phyloP scores from a whole-genome alignment of 2,888 invertebrate genomes.

The Drosophila robusta region DNA sequence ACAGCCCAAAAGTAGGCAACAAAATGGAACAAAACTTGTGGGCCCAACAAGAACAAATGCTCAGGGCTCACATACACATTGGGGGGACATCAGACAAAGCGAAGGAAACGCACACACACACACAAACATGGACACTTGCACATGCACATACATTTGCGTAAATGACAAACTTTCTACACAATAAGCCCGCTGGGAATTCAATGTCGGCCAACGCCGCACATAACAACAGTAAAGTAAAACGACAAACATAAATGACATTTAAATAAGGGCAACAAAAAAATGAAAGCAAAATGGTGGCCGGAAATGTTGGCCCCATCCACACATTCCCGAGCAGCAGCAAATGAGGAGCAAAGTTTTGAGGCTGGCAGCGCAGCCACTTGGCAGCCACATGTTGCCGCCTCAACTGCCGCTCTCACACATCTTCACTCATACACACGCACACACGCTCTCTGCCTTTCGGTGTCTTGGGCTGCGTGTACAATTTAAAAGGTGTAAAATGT shows the following conservation, averaged over 20 bases:
- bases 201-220: conserved; percentile 19
- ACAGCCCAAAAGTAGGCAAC: conserved; percentile 32
- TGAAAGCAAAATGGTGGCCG: conserved; percentile 29
- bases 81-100: background rate
- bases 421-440: background rate
- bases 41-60: background rate
- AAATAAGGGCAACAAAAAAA: conserved; percentile 47
- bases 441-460: background rate
- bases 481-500: conserved; percentile 72
- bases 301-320: conserved; percentile 46
- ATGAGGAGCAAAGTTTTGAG: conserved; percentile 28
- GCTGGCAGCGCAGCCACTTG: conserved; percentile 36
- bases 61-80: background rate
- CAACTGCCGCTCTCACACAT: conserved; percentile 10
- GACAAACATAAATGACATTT: conserved; percentile 69
- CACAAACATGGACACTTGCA: background rate
- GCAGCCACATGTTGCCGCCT: conserved; percentile 68
- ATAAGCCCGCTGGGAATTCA: conserved; percentile 52
- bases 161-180: conserved; percentile 43
- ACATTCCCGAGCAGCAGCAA: conserved; percentile 7
- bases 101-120: conserved; percentile 3
- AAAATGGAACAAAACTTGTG: background rate
- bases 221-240: conserved; percentile 49
- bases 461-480: conserved; percentile 25
- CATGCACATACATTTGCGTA: conserved; percentile 10